Conservation (phyloP, 1,140 invertebrate species). For the Cardiocondyla obscurior region DNA sequence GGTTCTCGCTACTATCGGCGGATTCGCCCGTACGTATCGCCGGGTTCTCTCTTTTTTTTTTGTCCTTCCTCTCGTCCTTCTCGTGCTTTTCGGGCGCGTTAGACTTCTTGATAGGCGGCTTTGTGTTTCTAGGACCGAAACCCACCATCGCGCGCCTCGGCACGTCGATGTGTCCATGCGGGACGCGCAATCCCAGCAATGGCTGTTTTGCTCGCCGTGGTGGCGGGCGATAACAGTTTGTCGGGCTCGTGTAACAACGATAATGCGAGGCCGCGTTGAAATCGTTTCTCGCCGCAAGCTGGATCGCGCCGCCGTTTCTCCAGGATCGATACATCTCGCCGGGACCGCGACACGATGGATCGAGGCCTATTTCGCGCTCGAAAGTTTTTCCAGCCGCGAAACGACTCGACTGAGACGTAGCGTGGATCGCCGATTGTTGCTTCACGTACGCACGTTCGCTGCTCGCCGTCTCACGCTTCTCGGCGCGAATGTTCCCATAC, state of each 20-base stretch:
- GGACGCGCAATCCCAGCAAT: neutral
- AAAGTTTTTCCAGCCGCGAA: neutral
- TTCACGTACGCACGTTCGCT: neutral
- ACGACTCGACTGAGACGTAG: neutral
- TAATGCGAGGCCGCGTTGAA: conserved; percentile 2
- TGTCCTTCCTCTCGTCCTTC: conserved; percentile 72
- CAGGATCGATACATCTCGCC: neutral
- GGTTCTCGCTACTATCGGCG: neutral
- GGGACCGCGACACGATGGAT: neutral
- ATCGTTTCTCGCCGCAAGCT: conserved; percentile 21
- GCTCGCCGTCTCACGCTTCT: neutral
- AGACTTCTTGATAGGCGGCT: conserved; percentile 75
- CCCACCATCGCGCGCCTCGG: conserved; percentile 54
- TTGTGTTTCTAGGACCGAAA: conserved; percentile 57
- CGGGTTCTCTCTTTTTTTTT: conserved; percentile 75
- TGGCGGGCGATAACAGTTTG: conserved; percentile 43
- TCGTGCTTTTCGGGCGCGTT: conserved; percentile 72
- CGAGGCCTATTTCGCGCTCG: neutral
- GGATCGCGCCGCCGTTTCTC: neutral
- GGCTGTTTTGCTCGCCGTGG: conserved; percentile 2
- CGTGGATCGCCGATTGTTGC: neutral
- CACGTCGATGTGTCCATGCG: conserved; percentile 6
- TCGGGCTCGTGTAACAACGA: conserved; percentile 24
- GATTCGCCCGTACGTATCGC: conserved; percentile 60
- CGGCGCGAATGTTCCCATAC: neutral